These are phyloP conservation scores for Ispidina lecontei DNA, from an alignment of 2,797 vertebrate species.

Conservation along the genomic window DNA sequence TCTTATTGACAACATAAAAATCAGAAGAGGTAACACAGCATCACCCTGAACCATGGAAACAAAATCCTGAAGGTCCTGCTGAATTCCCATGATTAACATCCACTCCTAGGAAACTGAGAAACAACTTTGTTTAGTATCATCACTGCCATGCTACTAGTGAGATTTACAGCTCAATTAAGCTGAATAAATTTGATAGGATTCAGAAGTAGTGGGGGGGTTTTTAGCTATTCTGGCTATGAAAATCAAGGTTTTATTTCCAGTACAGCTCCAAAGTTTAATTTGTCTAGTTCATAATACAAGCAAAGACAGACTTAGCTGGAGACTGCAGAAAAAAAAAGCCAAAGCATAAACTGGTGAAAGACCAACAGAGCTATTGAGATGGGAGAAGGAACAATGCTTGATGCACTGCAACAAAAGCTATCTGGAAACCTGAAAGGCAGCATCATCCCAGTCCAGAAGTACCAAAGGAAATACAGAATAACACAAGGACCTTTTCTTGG, in stretches of 20 bases:
- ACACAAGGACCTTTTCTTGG: neutral
- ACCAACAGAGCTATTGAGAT: neutral
- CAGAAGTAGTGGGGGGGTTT: neutral
- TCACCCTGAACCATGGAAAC: neutral
- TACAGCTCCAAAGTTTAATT: neutral
- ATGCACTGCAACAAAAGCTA: neutral
- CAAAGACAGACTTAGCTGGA: neutral
- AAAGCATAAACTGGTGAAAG: neutral
- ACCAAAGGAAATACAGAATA: neutral
- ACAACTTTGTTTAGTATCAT: neutral
- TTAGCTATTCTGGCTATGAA: neutral
- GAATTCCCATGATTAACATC: neutral
- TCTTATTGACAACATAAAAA: neutral
- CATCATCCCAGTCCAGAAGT: neutral
- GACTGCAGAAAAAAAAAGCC: neutral
- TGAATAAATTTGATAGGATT: neutral
- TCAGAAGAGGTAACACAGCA: neutral
- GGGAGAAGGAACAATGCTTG: neutral
- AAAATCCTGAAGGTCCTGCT: neutral
- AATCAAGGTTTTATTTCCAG: neutral
- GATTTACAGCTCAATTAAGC: neutral
- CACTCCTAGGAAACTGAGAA: neutral
- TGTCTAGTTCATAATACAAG: neutral
- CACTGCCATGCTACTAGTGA: neutral
- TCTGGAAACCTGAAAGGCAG: neutral